Base-by-base conservation (phyloP, 2,888 invertebrate species). In the Lepidocyrtoides sp. region DNA sequence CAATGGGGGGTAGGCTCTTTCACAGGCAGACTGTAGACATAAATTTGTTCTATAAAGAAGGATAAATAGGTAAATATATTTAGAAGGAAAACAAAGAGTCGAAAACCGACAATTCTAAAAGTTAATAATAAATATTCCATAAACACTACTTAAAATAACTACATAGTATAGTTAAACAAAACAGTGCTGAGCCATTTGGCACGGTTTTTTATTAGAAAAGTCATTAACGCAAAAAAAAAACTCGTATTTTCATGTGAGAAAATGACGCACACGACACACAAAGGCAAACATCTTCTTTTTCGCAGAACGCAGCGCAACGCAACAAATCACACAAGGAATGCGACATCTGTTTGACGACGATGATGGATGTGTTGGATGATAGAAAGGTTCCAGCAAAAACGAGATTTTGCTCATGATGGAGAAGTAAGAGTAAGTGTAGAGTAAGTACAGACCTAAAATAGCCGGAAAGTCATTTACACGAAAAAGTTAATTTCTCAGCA, bases 401-500 rank as follows among this genome's bases (percentile, higher is more conserved):
- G n/a, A n/a, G n/a, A n/a, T n/a, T n/a, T n/a, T n/a, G n/a, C n/a
- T n/a, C n/a, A n/a, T n/a, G n/a, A n/a, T n/a, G n/a, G n/a, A n/a
- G n/a, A n/a, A n/a, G n/a, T n/a, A n/a, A n/a, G n/a, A n/a, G n/a
- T n/a, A n/a, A n/a, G 23, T 60, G 5, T 8, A 12, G 23, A 14
- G 10, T 60, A 23, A 2, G 12, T 20, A 4, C 54, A 60, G 8
- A 8, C 12, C 60, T 26, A 66, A 66, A 66, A 32, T 66, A 66
- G 32, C 66, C 7, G 32, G 32, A 60, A 60, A 60, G 60, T 60
- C 26, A 60, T 23, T 60, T 60, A 26, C 60, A 60, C 8, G 60
- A 26, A 66, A 66, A 66, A 66, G 66, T 66, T 66, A 66, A 66
- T 66, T 66, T 66, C 32, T 32, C 66, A n/a, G 17, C 51, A 54